Base-by-base conservation (phyloP, 2,113 vertebrate genomes). In the Pedionomus torquatus region DNA sequence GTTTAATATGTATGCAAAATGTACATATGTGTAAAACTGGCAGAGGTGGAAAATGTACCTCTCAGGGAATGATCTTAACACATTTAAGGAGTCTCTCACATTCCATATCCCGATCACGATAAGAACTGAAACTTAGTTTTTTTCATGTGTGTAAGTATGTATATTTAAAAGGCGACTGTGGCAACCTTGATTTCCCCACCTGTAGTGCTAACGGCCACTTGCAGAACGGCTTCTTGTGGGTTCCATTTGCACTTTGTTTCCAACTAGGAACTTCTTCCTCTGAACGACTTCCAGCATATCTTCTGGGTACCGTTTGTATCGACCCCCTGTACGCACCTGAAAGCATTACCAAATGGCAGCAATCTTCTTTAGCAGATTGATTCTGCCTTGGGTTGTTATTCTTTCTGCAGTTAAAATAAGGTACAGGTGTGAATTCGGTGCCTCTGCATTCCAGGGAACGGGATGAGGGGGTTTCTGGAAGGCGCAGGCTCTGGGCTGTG, bases 1-100 rank as follows among this genome's bases (percentile, higher is more conserved):
- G 97, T 96, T 96, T 89, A 95, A 58, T 96, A 91, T 57, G 96
- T 95, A 95, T 97, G 93, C 94, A 96, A 94, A 90, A 70, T 96
- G 95, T 95, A 96, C 96, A 94, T 89, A 91, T 63, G 93, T 94
- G 96, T 95, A 93, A 92, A 95, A 92, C 87, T 91, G 95, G 91
- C 95, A 95, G 96, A 97, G 95, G 96, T 96, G 96, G 95, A 95
- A 87, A 82, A 82, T 80, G 87, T 84, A 89, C 96, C 92, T 96
- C 92, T 96, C 82, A 94, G 91, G 90, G 95, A 97, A 92, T 81
- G 90, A 96, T 87, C 65, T 46, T 77, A 95, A 91, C 51, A 41
- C 88, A 64, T 87, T 82, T 83, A 83, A 95, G 90, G 83, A 93
- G 81, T 97, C 91, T 96, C 43, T 7, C 95, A 95, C 94, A 95